A percentile compares a stretch with the other conserved stretches of the same genome.
These are phyloP conservation scores for Trichogramma evanescens DNA, from an alignment of 2,888 invertebrate genomes.

Conservation along the genomic window DNA sequence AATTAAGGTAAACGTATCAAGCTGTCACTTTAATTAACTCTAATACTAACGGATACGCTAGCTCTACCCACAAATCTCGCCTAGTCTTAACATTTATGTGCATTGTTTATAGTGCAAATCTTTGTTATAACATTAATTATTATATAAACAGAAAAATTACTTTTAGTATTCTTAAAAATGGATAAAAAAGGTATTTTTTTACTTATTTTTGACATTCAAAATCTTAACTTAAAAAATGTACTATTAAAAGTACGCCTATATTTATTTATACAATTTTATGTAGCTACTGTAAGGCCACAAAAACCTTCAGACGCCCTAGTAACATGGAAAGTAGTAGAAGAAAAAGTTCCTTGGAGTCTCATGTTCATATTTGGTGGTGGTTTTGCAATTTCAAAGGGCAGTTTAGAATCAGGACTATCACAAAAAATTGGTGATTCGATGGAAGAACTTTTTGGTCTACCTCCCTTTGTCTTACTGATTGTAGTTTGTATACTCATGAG, in stretches of 20 bases:
- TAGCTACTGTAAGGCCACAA: conserved; percentile 29
- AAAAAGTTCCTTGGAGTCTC: conserved; percentile 55
- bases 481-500: conserved; percentile 47
- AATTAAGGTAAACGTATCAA: too few species aligned
- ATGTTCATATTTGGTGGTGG: conserved; percentile 56
- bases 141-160: too few species aligned
- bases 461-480: conserved; percentile 42
- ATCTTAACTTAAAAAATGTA: too few species aligned
- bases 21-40: too few species aligned
- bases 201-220: too few species aligned
- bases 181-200: too few species aligned
- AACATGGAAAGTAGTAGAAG: conserved; percentile 50
- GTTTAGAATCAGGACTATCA: conserved; percentile 50
- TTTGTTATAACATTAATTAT: too few species aligned
- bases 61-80: too few species aligned
- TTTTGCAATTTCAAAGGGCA: conserved; percentile 54
- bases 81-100: too few species aligned
- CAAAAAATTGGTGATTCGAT: conserved; percentile 46
- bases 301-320: conserved; percentile 44
- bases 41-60: too few species aligned
- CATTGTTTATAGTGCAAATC: too few species aligned
- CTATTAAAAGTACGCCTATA: background rate
- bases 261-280: background rate
- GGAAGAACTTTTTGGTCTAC: conserved; percentile 39
- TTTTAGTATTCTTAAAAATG: too few species aligned